Conservation (phyloP, 2,797 vertebrate species). For the Fundulus diaphanus region DNA sequence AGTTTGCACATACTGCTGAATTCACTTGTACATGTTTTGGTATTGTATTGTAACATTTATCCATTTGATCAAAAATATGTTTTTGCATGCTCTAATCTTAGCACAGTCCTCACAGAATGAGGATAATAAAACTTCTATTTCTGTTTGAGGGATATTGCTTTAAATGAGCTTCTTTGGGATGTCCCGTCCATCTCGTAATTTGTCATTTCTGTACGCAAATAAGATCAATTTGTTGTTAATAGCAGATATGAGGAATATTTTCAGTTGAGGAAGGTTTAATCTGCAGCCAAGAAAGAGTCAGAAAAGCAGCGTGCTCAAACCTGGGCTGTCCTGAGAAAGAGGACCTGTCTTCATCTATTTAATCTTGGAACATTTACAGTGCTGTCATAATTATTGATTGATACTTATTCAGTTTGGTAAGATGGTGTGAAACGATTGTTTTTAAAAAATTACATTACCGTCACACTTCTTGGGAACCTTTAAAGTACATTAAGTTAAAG, state of each 20-base stretch:
- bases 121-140: neutral
- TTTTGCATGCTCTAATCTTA: neutral
- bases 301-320: neutral
- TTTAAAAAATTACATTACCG: neutral
- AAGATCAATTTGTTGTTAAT: neutral
- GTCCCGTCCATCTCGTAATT: neutral
- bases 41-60: neutral
- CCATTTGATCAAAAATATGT: neutral
- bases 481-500: too few species aligned
- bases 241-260: neutral
- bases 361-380: neutral
- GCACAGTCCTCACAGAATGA: conserved; percentile 23
- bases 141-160: neutral
- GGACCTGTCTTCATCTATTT: neutral
- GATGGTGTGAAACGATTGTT: neutral
- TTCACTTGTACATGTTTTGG: conserved; percentile 4
- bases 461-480: neutral
- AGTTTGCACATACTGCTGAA: neutral
- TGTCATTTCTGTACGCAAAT: neutral
- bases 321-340: neutral
- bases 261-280: neutral
- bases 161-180: neutral
- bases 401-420: neutral
- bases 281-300: neutral
- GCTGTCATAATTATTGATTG: neutral